A percentile compares a stretch with the other conserved stretches of the same genome.
Conservation (phyloP, 2,888 invertebrate species). For the Tenthredo mesomela region DNA sequence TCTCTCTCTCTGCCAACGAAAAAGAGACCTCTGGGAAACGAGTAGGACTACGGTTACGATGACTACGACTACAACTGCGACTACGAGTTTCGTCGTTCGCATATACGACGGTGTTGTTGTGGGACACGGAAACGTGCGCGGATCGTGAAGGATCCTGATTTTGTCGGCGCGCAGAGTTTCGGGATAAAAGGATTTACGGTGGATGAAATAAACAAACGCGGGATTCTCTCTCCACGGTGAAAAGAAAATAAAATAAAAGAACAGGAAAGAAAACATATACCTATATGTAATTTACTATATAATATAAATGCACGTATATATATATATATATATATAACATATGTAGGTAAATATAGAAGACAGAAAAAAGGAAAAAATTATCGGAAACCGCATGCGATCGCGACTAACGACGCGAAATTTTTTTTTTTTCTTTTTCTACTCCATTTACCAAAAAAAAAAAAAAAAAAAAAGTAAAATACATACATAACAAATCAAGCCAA, state of each 20-base stretch:
- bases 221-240: not conserved
- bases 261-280: not conserved
- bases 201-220: constrained; percentile 43
- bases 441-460: not conserved
- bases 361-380: not conserved
- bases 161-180: constrained; percentile 36
- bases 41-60: not conserved
- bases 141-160: constrained; percentile 49
- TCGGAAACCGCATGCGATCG: not conserved
- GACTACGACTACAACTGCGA: not conserved
- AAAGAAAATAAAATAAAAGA: no score
- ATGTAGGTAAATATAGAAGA: not conserved
- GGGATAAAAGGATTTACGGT: constrained; percentile 50
- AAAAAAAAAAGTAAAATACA: not conserved
- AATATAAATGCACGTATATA: not conserved
- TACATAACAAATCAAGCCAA: not conserved
- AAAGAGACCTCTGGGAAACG: constrained; percentile 10
- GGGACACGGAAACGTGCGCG: constrained; percentile 30
- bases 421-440: not conserved
- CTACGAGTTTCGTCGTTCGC: constrained; percentile 27
- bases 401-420: not conserved
- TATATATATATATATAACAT: no score
- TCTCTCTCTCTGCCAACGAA: not conserved
- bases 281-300: not conserved
- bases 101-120: not conserved